Percentiles rank a stretch among this genome's conserved stretches.
phyloP scores from a whole-genome alignment of 2,113 vertebrate genomes.

The Neodontobutis hainanensis region DNA sequence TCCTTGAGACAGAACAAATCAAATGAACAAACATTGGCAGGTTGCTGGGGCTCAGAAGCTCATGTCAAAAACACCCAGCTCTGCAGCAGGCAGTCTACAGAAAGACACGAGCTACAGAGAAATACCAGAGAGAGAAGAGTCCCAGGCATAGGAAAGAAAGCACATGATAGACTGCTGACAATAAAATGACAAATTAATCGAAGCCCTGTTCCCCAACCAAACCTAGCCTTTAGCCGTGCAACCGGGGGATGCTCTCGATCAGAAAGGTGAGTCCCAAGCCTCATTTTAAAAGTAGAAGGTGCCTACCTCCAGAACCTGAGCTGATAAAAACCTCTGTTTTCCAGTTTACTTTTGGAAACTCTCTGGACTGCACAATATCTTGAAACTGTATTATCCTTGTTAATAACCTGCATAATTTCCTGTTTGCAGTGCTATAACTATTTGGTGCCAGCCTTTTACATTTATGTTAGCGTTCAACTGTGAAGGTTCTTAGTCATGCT shows the following conservation, averaged over 20 bases:
- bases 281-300: background rate
- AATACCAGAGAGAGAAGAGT: background rate
- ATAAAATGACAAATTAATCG: conserved; percentile 3
- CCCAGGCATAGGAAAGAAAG: background rate
- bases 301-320: background rate
- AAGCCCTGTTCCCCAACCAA: background rate
- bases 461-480: no score
- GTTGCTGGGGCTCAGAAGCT: background rate
- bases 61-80: background rate
- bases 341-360: conserved; percentile 1
- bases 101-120: background rate
- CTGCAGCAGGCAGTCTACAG: background rate
- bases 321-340: background rate
- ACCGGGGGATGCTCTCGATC: background rate
- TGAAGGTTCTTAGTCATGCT: no score
- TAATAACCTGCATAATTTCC: no score
- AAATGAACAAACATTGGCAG: background rate
- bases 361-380: background rate
- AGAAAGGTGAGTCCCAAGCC: background rate
- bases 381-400: no score
- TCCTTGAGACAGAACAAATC: no score
- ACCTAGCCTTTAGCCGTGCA: background rate
- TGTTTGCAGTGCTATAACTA: no score
- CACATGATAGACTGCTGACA: background rate
- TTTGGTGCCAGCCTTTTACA: no score